phyloP scores from a whole-genome alignment of 2,113 vertebrate species.

The Tenebrosternarchus preto region DNA sequence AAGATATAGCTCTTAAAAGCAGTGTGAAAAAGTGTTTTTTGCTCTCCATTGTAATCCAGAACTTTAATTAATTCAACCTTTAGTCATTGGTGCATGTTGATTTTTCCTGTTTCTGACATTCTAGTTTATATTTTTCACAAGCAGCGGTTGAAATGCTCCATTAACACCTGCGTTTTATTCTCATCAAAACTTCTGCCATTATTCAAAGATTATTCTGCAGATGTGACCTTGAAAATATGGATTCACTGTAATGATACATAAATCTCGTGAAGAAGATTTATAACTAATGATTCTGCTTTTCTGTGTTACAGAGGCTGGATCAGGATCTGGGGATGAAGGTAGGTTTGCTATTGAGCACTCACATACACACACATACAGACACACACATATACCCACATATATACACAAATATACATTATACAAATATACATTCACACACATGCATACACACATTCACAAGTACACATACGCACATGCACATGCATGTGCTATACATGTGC shows the following conservation, averaged over 20 bases:
- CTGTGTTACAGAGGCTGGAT: conserved; percentile 70
- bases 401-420: conserved; percentile 16
- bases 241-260: conserved; percentile 8
- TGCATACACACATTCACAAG: neutral
- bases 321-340: conserved; percentile 78
- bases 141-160: neutral
- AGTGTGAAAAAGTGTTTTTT: neutral
- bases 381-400: neutral
- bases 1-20: neutral
- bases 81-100: neutral
- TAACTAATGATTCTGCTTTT: neutral
- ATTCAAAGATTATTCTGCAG: conserved; percentile 4
- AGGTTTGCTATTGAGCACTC: conserved; percentile 51
- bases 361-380: conserved; percentile 11
- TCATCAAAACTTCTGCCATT: neutral
- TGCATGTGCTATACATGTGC: neutral
- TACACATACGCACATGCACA: neutral
- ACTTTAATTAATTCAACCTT: conserved; percentile 1
- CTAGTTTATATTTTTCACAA: neutral
- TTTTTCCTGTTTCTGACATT: neutral
- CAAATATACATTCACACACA: neutral
- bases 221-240: neutral
- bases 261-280: neutral
- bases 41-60: neutral
- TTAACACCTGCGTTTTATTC: neutral